Evolutionary conservation across 2,797 vertebrate genomes (phyloP).

Genomic region (Tapirus indicus): DNA sequence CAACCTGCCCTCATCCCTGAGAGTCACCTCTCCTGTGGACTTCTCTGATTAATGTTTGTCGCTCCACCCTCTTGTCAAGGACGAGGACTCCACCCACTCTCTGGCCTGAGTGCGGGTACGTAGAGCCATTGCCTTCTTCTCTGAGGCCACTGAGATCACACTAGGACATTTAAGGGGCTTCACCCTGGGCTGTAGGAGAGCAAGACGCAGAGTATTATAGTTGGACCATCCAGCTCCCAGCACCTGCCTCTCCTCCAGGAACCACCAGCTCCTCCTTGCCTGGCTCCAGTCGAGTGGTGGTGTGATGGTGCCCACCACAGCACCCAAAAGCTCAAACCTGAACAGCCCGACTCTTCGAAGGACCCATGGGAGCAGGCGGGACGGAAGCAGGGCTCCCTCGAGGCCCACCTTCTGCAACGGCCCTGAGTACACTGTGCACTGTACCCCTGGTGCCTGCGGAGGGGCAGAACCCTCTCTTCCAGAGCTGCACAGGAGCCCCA

Average conservation of each 20-base stretch:
- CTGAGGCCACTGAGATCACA: background rate
- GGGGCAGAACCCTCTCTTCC: background rate
- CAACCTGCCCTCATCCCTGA: accelerated
- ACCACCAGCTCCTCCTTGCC: background rate
- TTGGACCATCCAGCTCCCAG: background rate
- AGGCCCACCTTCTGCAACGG: background rate
- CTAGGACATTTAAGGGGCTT: background rate
- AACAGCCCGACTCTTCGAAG: background rate
- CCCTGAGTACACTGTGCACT: background rate
- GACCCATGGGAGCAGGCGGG: accelerated
- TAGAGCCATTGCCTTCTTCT: background rate
- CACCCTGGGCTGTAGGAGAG: background rate
- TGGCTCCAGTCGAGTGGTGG: background rate
- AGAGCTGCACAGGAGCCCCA: background rate
- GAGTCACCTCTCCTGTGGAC: background rate
- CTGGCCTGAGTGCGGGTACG: background rate
- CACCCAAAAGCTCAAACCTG: background rate
- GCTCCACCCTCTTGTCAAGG: background rate
- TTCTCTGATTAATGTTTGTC: background rate
- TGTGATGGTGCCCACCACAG: no score
- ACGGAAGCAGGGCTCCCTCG: accelerated
- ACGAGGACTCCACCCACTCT: background rate
- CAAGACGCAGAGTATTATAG: background rate
- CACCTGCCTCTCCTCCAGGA: background rate
- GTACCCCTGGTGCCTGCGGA: background rate